Evolutionary conservation across 2,797 vertebrate genomes (phyloP), one percentile per base, ranked within the genome.

Genomic region (Eidolon dupreanum): DNA sequence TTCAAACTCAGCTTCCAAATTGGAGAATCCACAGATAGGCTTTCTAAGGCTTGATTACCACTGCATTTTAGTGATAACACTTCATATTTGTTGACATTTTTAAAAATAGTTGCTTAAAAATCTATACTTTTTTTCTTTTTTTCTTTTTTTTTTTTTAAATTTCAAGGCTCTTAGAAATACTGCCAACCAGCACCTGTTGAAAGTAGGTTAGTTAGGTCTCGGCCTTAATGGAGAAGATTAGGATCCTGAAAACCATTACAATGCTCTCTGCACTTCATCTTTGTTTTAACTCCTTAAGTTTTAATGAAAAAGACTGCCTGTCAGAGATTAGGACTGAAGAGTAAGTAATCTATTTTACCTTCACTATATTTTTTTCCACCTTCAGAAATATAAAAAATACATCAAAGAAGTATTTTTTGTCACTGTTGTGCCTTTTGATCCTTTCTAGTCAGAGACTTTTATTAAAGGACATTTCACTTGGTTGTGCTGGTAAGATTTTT

Each of bases 381-480:
- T 95, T 96, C 41, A 89, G 89, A 98, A 97, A 97, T 88, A 97
- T 96, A 95, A 97, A 98, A 96, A 96, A 93, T 97, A 92, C 53
- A 98, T 97, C 0, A 90, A 97, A 96, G 93, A 90, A 63, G 3
- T 11, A 0, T 55, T 95, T 97, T 93, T 94, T 71, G 51, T 98
- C 3, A 0, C 51, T 75, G 9, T 93, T 98, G 93, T 96, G 85
- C 38, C 65, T 97, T 98, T 98, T 98, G 95, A 98, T 98, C 77
- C 41, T 98, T 97, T 75, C 79, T 38, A 90, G 66, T 93, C 65
- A 96, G 97, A 97, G 92, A 73, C 26, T 83, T 79, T 96, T 94
- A 92, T 46, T 97, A 97, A 96, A 97, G 74, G 90, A 70, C 46
- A 81, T 94, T 98, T 96, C 59, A 70, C 9, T 96, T 94, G 84